Evolutionary conservation across 1,140 invertebrate species (phyloP), one percentile per base, ranked within the genome.

Genomic region (Aphelenchoides besseyi): DNA sequence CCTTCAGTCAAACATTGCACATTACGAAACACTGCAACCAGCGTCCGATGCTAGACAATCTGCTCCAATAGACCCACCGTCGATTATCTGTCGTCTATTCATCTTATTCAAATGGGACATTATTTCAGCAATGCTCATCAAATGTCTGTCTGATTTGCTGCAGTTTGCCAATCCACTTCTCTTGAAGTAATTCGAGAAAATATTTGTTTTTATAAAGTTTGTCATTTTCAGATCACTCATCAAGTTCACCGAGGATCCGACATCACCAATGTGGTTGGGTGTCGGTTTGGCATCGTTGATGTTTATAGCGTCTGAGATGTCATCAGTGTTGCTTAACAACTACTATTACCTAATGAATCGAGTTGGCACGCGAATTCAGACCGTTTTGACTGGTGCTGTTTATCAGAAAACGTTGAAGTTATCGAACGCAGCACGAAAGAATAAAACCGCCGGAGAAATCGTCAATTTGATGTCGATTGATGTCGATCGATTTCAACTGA

Each of bases 391-490:
- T 9, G 75, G 74, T 9, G 76, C 79, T 1, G 71, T 81, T 18
- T 80, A 81, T 69, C 63, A 69, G 3, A 79, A 66, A 84, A 77
- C 86, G 2, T 72, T 87, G 23, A 74, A 75, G 3, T 76, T 87
- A 33, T 85, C 83, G 23, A 86, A 81, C 73, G 70, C 79, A 18
- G 79, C 87, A 3, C 76, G 86, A 16, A 82, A 84, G 57, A 78
- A 84, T 8, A 85, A 87, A 3, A 89, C 88, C 2, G 85, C 87
- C n/a, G 88, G 89, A n/a, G 88, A 89, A 75, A 89, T 89, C 36
- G 87, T 88, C 1, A 89, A 89, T 74, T 74, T 89, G 52, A 88
- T 89, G 87, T 85, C 88, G 0, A 87, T 89, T 9, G 88, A 89
- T 82, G 85, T 87, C 29, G 79, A 81, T 53, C 71, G 80, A 9